phyloP scores from a whole-genome alignment of 2,797 vertebrate genomes.

The Euphonia xanthogaster region DNA sequence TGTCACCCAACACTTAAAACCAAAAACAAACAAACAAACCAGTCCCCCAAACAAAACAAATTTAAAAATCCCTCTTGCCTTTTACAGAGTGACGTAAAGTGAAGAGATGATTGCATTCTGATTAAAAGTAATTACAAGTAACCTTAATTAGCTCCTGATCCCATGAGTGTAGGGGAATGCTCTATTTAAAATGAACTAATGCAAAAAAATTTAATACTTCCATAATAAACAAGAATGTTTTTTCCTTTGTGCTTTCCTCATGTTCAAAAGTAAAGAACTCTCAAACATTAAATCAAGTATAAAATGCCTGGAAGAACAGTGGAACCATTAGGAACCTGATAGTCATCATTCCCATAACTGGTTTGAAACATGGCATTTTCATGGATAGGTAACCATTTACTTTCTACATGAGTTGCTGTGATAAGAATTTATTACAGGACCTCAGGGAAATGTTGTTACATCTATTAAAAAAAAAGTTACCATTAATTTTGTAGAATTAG shows the following conservation, averaged over 20 bases:
- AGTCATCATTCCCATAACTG: background rate
- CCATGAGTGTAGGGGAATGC: background rate
- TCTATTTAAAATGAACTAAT: background rate
- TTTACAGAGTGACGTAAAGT: background rate
- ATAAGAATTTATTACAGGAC: conserved; percentile 73
- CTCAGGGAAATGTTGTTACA: conserved; percentile 71
- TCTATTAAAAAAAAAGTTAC: conserved; percentile 72
- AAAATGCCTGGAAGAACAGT: background rate
- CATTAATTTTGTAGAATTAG: conserved; percentile 76
- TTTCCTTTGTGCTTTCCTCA: background rate
- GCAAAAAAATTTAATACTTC: background rate
- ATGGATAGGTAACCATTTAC: conserved; percentile 56
- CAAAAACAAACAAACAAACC: background rate
- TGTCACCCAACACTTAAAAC: background rate
- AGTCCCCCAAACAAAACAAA: background rate
- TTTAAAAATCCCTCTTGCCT: background rate
- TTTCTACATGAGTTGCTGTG: conserved; percentile 50
- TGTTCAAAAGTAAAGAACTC: background rate
- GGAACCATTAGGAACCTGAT: background rate
- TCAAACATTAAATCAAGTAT: background rate
- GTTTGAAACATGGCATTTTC: conserved; percentile 40
- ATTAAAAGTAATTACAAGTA: conserved; percentile 30
- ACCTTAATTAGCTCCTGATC: conserved; percentile 23
- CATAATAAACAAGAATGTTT: background rate
- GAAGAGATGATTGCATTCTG: background rate